A percentile compares a stretch with the other conserved stretches of the same genome.
Evolutionary conservation across 1,140 invertebrate genomes (phyloP).

Genomic region (Carposina sasakii): DNA sequence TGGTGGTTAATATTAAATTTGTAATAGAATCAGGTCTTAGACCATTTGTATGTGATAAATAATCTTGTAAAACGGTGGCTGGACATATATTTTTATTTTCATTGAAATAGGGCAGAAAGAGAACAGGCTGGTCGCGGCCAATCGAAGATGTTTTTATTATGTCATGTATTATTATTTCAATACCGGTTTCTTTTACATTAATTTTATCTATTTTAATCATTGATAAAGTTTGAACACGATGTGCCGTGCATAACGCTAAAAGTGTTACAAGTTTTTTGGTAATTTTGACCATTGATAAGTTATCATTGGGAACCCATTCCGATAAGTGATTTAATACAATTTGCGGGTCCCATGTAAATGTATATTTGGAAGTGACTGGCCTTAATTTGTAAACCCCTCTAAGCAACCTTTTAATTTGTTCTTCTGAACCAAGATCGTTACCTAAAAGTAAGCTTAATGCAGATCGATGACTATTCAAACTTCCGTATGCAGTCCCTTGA

Average conservation of each 20-base stretch:
- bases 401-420: slow-evolving; percentile 23
- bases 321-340: slow-evolving; percentile 25
- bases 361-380: slow-evolving; percentile 25
- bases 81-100: slow-evolving; percentile 12
- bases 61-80: slow-evolving; percentile 8
- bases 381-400: slow-evolving; percentile 23
- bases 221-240: slow-evolving; percentile 18
- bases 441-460: slow-evolving; percentile 25
- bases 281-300: slow-evolving; percentile 18
- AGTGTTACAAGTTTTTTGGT: slow-evolving; percentile 20
- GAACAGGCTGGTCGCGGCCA: slow-evolving; percentile 14
- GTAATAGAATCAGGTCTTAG: not conserved
- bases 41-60: slow-evolving; percentile 7
- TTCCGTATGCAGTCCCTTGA: slow-evolving; percentile 21
- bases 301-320: not conserved
- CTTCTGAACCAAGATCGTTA: slow-evolving; percentile 16
- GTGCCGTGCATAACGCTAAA: slow-evolving; percentile 23
- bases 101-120: slow-evolving; percentile 11
- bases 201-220: slow-evolving; percentile 20
- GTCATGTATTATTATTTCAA: slow-evolving; percentile 13
- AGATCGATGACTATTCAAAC: slow-evolving; percentile 27
- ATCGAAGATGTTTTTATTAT: slow-evolving; percentile 16
- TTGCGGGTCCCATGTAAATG: slow-evolving; percentile 23
- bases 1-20: slow-evolving; percentile 7
- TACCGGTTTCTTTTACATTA: not conserved